Conservation (phyloP, 2,113 vertebrate species). For the Emydocephalus ijimae region DNA sequence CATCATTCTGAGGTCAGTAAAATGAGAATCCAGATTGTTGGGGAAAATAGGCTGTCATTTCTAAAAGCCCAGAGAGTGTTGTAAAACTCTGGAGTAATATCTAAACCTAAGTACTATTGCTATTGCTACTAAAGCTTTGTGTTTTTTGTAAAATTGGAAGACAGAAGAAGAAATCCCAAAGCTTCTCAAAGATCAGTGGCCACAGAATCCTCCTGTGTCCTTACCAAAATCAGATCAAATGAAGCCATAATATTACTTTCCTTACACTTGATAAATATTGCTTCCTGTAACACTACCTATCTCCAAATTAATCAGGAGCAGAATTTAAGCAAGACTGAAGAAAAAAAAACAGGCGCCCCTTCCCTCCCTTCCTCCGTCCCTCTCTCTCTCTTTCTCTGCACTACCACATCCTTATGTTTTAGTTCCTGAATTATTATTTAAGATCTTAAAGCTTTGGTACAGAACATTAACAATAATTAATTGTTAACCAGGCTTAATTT, state of each 20-base stretch:
- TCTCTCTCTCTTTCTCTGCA: too few species aligned
- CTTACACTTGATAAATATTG: neutral
- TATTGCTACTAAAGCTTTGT: neutral
- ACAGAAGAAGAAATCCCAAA: neutral
- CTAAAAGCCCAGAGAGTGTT: too few species aligned
- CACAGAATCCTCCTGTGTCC: neutral
- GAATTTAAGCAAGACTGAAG: neutral
- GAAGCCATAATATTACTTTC: neutral
- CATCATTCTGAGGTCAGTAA: too few species aligned
- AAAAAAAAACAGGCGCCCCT: neutral
- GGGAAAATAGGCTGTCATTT: too few species aligned
- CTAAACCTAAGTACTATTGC: too few species aligned
- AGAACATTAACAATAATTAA: neutral
- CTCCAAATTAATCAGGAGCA: neutral
- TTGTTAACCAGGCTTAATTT: neutral
- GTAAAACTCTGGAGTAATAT: too few species aligned
- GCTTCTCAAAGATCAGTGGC: neutral
- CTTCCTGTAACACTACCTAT: neutral
- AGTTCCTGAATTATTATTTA: neutral
- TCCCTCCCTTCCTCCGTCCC: neutral
- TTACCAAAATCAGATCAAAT: neutral
- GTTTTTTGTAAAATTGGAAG: neutral
- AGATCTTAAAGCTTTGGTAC: neutral
- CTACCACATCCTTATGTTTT: neutral
- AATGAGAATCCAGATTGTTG: too few species aligned